phyloP scores from a whole-genome alignment of 2,888 invertebrate genomes.

The Anticlea derivata region DNA sequence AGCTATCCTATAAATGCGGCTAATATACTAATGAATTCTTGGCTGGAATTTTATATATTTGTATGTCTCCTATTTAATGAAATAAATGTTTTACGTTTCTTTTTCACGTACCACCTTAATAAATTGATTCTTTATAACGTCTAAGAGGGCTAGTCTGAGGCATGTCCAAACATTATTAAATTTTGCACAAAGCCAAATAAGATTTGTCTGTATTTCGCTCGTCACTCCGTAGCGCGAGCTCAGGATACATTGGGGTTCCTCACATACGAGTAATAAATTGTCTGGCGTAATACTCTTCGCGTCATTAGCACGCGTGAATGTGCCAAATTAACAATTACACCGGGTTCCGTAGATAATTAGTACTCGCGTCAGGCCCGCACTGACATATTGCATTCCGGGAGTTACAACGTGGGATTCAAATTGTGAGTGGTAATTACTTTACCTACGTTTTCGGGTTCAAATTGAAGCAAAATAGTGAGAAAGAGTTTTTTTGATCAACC shows the following conservation, averaged over 20 bases:
- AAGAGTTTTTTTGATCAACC: background rate
- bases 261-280: conserved; percentile 65
- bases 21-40: too few relatives aligned
- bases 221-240: conserved; percentile 28
- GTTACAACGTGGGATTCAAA: conserved; percentile 24
- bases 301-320: conserved; percentile 75
- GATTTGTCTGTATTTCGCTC: background rate
- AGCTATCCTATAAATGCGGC: too few relatives aligned
- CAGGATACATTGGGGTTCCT: conserved; percentile 51
- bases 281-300: conserved; percentile 47
- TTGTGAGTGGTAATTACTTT: conserved; percentile 10
- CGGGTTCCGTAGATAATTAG: conserved; percentile 73
- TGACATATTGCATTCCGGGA: conserved; percentile 39
- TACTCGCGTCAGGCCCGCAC: conserved; percentile 53
- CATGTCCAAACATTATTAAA: too few relatives aligned
- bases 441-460: conserved; percentile 6
- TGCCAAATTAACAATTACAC: conserved; percentile 80
- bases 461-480: background rate
- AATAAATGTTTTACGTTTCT: too few relatives aligned
- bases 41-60: too few relatives aligned
- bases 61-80: too few relatives aligned
- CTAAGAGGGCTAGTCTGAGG: too few relatives aligned
- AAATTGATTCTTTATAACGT: too few relatives aligned
- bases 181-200: background rate
- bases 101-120: too few relatives aligned